Percentiles rank a stretch among this genome's conserved stretches.
Evolutionary conservation across 2,888 invertebrate genomes (phyloP).

Genomic region (Theretra japonica): DNA sequence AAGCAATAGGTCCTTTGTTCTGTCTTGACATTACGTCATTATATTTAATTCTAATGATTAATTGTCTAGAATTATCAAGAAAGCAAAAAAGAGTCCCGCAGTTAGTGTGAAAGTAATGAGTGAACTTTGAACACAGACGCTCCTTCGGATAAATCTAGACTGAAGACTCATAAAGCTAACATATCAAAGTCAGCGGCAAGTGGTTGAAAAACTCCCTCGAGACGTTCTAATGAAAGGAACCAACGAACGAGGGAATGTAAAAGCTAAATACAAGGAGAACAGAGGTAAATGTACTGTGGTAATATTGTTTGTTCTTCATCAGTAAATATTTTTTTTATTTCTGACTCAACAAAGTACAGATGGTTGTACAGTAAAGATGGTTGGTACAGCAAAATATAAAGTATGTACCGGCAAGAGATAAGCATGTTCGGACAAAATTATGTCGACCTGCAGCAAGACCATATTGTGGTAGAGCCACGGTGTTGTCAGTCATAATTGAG

Average conservation of each 20-base stretch:
- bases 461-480: too few species aligned
- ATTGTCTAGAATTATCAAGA: neutral
- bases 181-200: conserved; percentile 12
- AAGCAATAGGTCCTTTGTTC: neutral
- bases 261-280: neutral
- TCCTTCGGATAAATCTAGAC: neutral
- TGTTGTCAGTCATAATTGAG: too few species aligned
- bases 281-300: neutral
- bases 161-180: conserved; percentile 6
- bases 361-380: too few species aligned
- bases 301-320: neutral
- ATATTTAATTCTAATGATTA: neutral
- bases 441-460: too few species aligned
- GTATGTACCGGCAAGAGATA: too few species aligned
- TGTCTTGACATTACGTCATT: too few species aligned
- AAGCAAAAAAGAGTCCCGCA: neutral
- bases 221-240: neutral
- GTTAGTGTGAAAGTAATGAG: conserved; percentile 3
- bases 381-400: too few species aligned
- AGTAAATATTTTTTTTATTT: too few species aligned
- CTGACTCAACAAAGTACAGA: too few species aligned
- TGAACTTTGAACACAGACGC: neutral
- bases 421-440: too few species aligned
- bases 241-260: neutral
- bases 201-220: neutral